These are phyloP conservation scores for Ophioninae sp. DNA, from an alignment of 2,888 invertebrate species.

Conservation along the genomic window DNA sequence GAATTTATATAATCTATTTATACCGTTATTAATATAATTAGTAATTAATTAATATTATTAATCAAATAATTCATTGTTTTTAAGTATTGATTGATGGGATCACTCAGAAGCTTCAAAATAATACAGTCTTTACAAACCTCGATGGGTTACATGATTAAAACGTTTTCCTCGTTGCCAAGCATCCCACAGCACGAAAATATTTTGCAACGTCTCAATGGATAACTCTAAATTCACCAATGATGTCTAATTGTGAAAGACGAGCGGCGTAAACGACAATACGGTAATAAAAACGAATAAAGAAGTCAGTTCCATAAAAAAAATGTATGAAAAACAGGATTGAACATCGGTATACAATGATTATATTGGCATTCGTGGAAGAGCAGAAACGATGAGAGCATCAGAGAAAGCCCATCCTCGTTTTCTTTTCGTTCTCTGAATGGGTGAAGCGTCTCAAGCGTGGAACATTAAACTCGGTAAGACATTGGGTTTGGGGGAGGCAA, in stretches of 20 bases:
- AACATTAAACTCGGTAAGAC: slow-evolving; percentile 61
- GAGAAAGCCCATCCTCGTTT: slow-evolving; percentile 4
- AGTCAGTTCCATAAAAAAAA: background rate
- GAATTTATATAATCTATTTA: no score
- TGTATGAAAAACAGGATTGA: slow-evolving; percentile 19
- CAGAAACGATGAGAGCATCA: slow-evolving; percentile 14
- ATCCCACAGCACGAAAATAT: background rate
- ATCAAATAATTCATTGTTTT: no score
- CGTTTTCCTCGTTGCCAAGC: background rate
- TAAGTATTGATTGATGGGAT: background rate
- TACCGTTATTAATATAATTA: no score
- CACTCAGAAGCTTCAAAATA: background rate
- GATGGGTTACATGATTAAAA: background rate
- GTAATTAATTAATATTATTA: no score
- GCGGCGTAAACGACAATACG: background rate
- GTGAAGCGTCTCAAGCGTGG: slow-evolving; percentile 60
- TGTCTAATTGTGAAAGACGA: background rate
- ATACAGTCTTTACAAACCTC: background rate
- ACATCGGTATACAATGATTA: slow-evolving; percentile 50
- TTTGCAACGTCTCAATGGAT: background rate
- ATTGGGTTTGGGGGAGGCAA: slow-evolving; percentile 47
- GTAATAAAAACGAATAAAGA: background rate
- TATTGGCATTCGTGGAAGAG: slow-evolving; percentile 35
- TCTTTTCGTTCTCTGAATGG: slow-evolving; percentile 33
- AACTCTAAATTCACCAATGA: background rate